These are phyloP conservation scores for Corythornis vintsioides DNA, from an alignment of 2,113 vertebrate species.

Conservation along the genomic window DNA sequence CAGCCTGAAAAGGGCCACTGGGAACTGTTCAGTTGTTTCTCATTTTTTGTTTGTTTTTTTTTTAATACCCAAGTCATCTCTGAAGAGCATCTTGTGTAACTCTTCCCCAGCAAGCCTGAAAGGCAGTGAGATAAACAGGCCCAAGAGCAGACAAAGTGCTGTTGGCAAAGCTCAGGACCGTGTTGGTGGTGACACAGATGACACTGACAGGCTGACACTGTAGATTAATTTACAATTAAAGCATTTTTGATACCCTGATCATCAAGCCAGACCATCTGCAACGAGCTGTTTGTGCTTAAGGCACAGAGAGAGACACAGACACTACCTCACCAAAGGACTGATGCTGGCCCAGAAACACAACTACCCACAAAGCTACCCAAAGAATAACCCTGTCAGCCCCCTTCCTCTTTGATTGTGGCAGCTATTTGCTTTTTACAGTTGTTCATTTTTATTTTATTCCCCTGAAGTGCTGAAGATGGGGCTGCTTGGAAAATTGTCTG, in stretches of 20 bases:
- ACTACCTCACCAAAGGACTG: not conserved
- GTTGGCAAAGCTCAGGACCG: not conserved
- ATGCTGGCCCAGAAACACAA: not conserved
- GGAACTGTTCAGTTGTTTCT: not conserved
- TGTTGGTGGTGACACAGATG: not conserved
- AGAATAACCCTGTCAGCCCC: not conserved
- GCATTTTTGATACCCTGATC: not conserved
- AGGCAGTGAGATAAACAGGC: not conserved
- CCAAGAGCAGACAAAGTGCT: not conserved
- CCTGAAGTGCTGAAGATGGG: not conserved
- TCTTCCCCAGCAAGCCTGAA: not conserved
- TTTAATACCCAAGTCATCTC: not conserved
- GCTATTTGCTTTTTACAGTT: not conserved
- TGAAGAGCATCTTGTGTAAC: not conserved
- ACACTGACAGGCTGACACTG: conserved; percentile 54
- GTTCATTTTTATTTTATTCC: not conserved
- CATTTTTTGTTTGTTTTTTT: not conserved
- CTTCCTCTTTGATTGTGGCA: not conserved
- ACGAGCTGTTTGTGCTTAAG: not conserved
- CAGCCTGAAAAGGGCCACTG: not conserved
- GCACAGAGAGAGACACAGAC: not conserved
- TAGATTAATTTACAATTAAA: conserved; percentile 42
- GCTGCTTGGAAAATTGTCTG: not conserved
- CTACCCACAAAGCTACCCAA: not conserved
- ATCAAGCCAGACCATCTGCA: not conserved